These are phyloP conservation scores for Chelonia mydas DNA, from an alignment of 2,797 vertebrate species.

Conservation along the genomic window DNA sequence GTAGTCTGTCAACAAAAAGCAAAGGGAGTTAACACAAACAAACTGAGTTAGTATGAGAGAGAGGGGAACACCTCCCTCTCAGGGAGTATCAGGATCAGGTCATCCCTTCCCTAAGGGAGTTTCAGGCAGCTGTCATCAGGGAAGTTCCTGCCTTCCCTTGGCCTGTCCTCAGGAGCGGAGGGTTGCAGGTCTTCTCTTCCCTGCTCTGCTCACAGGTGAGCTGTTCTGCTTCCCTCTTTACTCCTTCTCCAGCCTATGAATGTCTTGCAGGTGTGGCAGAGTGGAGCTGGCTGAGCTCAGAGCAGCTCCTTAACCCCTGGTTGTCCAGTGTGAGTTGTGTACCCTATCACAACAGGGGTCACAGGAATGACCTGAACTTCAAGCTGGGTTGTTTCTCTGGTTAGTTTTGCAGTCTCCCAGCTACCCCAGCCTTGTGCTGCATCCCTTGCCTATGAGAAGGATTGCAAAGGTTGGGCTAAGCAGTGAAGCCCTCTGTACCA, in stretches of 20 bases:
- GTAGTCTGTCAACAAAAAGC: neutral
- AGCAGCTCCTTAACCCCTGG: neutral
- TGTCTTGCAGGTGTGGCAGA: neutral
- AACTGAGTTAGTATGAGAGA: neutral
- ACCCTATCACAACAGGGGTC: neutral
- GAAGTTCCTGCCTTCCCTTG: neutral
- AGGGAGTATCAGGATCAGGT: neutral
- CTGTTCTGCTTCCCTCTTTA: neutral
- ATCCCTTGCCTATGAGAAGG: neutral
- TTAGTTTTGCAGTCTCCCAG: fast-evolving
- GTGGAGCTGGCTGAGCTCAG: too few relatives aligned
- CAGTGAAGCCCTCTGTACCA: neutral
- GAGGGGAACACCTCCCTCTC: neutral
- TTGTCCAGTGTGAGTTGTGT: neutral
- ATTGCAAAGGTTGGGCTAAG: fast-evolving
- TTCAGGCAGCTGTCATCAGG: neutral
- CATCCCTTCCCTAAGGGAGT: neutral
- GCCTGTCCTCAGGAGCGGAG: neutral
- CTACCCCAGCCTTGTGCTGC: fast-evolving
- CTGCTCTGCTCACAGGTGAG: neutral
- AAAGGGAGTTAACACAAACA: neutral
- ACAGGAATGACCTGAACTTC: neutral
- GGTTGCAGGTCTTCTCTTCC: neutral
- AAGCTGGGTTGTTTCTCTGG: neutral
- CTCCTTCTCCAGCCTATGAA: neutral